phyloP scores from a whole-genome alignment of 2,113 vertebrate genomes.

The Carlito syrichta region DNA sequence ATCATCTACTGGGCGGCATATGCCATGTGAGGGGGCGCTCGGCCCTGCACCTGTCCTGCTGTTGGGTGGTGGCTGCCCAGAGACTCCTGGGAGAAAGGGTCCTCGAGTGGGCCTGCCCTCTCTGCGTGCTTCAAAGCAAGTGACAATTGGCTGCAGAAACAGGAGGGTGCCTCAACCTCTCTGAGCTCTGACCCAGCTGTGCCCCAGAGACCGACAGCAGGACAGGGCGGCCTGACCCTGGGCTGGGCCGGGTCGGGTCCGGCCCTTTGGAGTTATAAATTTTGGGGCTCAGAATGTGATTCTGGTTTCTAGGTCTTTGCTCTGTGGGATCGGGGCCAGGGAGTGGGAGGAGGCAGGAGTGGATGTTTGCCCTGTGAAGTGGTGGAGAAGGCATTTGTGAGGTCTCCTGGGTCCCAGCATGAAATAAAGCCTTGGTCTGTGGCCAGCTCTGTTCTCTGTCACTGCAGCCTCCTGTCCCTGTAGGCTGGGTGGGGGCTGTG shows the following conservation, averaged over 20 bases:
- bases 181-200: neutral
- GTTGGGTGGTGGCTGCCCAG: accelerated
- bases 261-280: neutral
- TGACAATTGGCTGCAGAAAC: accelerated
- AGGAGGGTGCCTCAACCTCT: neutral
- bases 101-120: accelerated
- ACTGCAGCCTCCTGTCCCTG: accelerated
- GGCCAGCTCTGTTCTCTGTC: accelerated
- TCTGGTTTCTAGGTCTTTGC: neutral
- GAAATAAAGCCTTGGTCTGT: conserved; percentile 79
- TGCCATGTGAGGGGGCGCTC: conserved; percentile 84
- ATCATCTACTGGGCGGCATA: conserved; percentile 98
- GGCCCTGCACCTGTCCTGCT: accelerated
- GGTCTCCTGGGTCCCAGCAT: conserved; percentile 76
- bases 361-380: conserved; percentile 12
- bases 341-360: neutral
- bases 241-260: neutral
- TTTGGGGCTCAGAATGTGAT: neutral
- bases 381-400: neutral
- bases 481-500: accelerated
- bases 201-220: accelerated
- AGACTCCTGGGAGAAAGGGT: neutral
- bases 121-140: no score
- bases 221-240: neutral
- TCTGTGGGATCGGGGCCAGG: neutral